Evolutionary conservation across 2,797 vertebrate genomes (phyloP), one percentile per base, ranked within the genome.

Genomic region (Artibeus jamaicensis): DNA sequence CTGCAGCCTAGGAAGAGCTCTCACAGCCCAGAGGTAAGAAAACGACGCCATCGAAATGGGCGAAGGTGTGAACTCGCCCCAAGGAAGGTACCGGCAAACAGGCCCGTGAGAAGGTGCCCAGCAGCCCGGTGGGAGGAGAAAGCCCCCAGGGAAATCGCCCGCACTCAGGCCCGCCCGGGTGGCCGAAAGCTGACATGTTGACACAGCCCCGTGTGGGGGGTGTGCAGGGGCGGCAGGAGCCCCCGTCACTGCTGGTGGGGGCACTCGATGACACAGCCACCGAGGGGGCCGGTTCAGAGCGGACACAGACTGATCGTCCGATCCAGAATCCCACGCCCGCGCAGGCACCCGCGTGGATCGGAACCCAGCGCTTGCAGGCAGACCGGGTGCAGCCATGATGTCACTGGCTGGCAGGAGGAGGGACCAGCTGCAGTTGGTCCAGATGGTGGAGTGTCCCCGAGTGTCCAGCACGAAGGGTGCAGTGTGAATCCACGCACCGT

Each of bases 301-400:
- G 24, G 59, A 10, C 10, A 10, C 0, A 29, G 55, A n/a, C 32
- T 5, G 2, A 1, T 29, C 18, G 0, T 0, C 0, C 1, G 44
- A 22, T 4, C 62, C 18, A 0, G 62, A 9, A 2, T 18, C 21
- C 2, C 50, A 0, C 8, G 2, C 22, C 34, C 10, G 0, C 0
- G 44, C 1, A 0, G 84, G 29, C 15, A 7, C 39, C 32, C 1
- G 1, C 0, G 42, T 9, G 42, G 48, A 7, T 1, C 3, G 67
- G 5, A 39, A 15, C 14, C 2, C n/a, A 5, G 15, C 32, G 5
- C 68, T 62, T 0, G 3, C 3, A 2, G 0, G 6, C 0, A 1
- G 9, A 1, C 46, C 0, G 16, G 71, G 29, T 14, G 39, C 22
- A 4, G 7, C 29, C 16, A 0, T 0, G 57, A 8, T 2, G 32